Evolutionary conservation across 2,113 vertebrate species (phyloP).

Genomic region (Tupaia chinensis): DNA sequence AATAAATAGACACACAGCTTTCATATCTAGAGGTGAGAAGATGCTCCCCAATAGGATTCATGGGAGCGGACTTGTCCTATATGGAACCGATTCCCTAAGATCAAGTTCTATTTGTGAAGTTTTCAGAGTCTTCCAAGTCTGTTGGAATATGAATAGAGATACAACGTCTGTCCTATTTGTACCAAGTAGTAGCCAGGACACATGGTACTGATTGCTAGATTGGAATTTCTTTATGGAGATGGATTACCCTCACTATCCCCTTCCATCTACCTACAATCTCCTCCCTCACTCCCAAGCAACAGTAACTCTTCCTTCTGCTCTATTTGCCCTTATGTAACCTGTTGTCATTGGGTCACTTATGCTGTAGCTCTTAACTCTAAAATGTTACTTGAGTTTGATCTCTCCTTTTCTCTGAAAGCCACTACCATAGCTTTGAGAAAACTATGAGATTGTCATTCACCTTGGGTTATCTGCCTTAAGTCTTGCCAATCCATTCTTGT

Average conservation of each 20-base stretch:
- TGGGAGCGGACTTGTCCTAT: not conserved
- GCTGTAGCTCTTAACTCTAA: not conserved
- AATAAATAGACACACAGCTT: not conserved
- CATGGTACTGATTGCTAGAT: not conserved
- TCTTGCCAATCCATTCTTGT: not conserved
- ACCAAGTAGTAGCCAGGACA: not conserved
- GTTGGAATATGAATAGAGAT: not conserved
- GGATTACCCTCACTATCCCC: not conserved
- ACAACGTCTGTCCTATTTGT: not conserved
- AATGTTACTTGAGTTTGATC: slow-evolving; percentile 15
- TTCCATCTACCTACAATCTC: not conserved
- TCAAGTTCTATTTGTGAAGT: not conserved
- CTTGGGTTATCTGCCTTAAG: not conserved
- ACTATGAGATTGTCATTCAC: not conserved
- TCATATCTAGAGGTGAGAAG: not conserved
- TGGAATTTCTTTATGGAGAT: not conserved
- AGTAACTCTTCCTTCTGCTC: not conserved
- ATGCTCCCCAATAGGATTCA: not conserved
- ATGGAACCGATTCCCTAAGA: not conserved
- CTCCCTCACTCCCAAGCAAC: not conserved
- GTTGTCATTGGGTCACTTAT: not conserved
- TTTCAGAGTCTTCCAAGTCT: slow-evolving; percentile 14
- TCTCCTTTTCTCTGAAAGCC: not conserved
- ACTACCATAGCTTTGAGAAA: not conserved
- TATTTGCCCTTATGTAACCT: not conserved